Conservation (phyloP, 1,140 invertebrate genomes). For the Lucilia sericata region DNA sequence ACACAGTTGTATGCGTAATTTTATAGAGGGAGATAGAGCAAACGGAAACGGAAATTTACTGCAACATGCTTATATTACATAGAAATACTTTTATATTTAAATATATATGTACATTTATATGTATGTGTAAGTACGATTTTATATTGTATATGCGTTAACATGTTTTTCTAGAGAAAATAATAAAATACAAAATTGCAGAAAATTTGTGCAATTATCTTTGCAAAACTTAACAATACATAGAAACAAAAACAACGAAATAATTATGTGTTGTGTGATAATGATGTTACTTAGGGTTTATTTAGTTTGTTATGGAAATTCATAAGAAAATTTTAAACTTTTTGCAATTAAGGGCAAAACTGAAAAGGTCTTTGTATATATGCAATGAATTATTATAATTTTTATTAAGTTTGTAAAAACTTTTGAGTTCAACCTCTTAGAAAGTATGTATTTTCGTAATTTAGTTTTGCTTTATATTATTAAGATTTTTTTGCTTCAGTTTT, state of each 20-base stretch:
- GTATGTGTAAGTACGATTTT: not conserved
- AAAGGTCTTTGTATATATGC: too few relatives aligned
- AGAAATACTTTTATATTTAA: not conserved
- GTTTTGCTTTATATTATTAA: not conserved
- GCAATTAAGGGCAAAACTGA: too few relatives aligned
- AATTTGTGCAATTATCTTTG: constrained; percentile 16
- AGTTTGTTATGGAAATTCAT: constrained; percentile 19
- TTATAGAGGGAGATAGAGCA: not conserved
- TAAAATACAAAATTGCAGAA: constrained; percentile 11
- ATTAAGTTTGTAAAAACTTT: too few relatives aligned
- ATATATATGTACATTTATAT: not conserved
- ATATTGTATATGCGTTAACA: not conserved
- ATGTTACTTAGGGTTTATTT: constrained; percentile 11
- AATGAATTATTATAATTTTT: too few relatives aligned
- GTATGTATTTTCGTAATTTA: too few relatives aligned
- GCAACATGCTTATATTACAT: not conserved
- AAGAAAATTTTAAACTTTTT: not conserved
- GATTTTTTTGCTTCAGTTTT: constrained; percentile 39
- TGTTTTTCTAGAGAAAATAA: not conserved
- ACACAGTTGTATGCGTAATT: too few relatives aligned
- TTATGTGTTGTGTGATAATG: not conserved
- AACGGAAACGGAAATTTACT: constrained; percentile 39
- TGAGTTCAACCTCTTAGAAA: too few relatives aligned
- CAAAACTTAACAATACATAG: constrained; percentile 8
- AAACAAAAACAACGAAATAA: constrained; percentile 1